Base-by-base conservation (phyloP, 2,113 vertebrate genomes). In the Pimephales promelas region DNA sequence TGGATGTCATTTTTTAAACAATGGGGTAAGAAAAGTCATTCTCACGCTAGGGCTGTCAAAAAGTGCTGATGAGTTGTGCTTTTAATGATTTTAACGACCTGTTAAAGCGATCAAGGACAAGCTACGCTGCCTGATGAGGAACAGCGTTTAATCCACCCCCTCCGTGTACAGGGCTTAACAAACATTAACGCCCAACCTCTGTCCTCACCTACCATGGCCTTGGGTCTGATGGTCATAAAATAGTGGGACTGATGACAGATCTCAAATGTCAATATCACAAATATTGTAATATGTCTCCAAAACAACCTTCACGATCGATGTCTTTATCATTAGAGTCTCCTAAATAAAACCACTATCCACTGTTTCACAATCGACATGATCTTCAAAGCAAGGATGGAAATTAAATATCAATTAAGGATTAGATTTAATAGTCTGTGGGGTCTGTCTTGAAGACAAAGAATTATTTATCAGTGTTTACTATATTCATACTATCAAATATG, bases 1-100 rank as follows among this genome's bases (percentile, higher is more conserved):
- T 93, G 89, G 78, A 84, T 83, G 89, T 90, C 88, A 74, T 94
- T 89, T 93, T 93, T 93, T 82, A 83, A 88, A 87, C 86, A 89
- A 93, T 90, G 85, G 85, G 83, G 66, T 82, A 91, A 90, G 91
- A 86, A 87, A 82, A 87, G 76, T 36, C 54, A 88, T 90, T 94
- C 92, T 92, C 93, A 95, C 91, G 92, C 92, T 86, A 92, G 79
- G 79, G 83, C 78, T 86, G 84, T 82, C 79, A 49, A 77, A 83
- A 79, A 82, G 76, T 70, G 88, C 62, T 86, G 85, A 89, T 85
- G 86, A 68, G 78, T 87, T 84, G 86, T 62, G 83, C 62, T 72
- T 83, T 87, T 80, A 89, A 87, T 83, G 88, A 83, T 86, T 74
- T 74, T 83, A 68, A 80, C 36, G 4, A 81, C 70, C 62, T 64